Percentiles rank a stretch among this genome's conserved stretches.
These are phyloP conservation scores for Bubalus kerabau DNA, from an alignment of 2,113 vertebrate genomes.

Conservation along the genomic window DNA sequence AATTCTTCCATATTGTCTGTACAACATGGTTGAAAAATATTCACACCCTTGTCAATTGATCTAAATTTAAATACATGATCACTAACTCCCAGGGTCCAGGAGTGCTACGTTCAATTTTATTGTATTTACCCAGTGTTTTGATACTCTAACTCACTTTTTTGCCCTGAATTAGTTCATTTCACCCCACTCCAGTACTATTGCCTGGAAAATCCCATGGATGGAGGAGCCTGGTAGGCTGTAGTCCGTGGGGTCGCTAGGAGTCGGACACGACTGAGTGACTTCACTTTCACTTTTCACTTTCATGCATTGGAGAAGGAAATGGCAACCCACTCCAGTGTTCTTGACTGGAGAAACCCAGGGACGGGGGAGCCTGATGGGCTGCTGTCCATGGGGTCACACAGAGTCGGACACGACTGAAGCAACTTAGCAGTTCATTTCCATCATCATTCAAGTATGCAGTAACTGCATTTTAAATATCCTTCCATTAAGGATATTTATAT, in stretches of 20 bases:
- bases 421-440: neutral
- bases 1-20: neutral
- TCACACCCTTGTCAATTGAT: neutral
- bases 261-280: too few species aligned
- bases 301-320: too few species aligned
- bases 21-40: neutral
- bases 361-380: too few species aligned
- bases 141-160: neutral
- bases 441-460: neutral
- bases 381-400: too few species aligned
- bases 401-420: too few species aligned
- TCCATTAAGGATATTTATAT: neutral
- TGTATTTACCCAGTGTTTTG: neutral
- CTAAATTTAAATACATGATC: neutral
- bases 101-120: neutral
- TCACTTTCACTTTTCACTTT: too few species aligned
- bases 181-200: too few species aligned
- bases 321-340: too few species aligned
- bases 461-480: neutral
- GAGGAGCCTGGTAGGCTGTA: too few species aligned
- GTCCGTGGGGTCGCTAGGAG: too few species aligned
- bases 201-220: too few species aligned
- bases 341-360: too few species aligned
- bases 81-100: neutral
- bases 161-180: neutral